These are phyloP conservation scores for Drosophila arawakana DNA, from an alignment of 1,140 invertebrate species.

Conservation along the genomic window DNA sequence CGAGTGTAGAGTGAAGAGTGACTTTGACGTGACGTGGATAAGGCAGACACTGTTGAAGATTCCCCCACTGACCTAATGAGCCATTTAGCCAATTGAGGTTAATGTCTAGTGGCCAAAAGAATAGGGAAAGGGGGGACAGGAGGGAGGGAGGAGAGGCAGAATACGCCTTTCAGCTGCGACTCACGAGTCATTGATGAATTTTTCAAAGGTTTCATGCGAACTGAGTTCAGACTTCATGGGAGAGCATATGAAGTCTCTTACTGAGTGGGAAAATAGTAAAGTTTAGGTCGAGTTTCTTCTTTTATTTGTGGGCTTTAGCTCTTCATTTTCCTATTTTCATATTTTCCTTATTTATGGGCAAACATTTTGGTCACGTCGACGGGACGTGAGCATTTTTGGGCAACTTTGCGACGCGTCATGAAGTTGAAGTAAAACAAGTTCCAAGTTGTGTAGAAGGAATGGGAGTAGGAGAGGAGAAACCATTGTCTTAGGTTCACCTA, in stretches of 20 bases:
- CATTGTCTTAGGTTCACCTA: slow-evolving; percentile 5
- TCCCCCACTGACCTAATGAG: slow-evolving; percentile 76
- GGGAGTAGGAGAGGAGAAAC: not conserved
- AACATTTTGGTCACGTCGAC: slow-evolving; percentile 74
- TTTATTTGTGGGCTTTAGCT: slow-evolving; percentile 55
- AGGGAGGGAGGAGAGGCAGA: not conserved
- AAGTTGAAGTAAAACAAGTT: slow-evolving; percentile 43
- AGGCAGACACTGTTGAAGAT: slow-evolving; percentile 19
- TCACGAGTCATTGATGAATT: slow-evolving; percentile 66
- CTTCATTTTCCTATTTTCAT: slow-evolving; percentile 59
- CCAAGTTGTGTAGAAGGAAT: not conserved
- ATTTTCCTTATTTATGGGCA: slow-evolving; percentile 72
- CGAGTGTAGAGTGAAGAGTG: slow-evolving; percentile 26
- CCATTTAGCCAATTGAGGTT: slow-evolving; percentile 77
- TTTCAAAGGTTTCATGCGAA: slow-evolving; percentile 68
- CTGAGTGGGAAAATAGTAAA: slow-evolving; percentile 37
- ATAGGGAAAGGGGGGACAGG: not conserved
- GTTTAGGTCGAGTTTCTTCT: slow-evolving; percentile 33
- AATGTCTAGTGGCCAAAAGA: slow-evolving; percentile 50
- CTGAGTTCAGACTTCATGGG: slow-evolving; percentile 31
- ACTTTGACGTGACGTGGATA: slow-evolving; percentile 8
- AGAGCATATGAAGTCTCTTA: slow-evolving; percentile 69
- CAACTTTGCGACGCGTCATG: slow-evolving; percentile 56
- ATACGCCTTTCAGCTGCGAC: slow-evolving; percentile 35
- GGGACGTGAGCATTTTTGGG: slow-evolving; percentile 69